Conservation (phyloP, 1,140 invertebrate genomes). For the Diorhabda carinulata region DNA sequence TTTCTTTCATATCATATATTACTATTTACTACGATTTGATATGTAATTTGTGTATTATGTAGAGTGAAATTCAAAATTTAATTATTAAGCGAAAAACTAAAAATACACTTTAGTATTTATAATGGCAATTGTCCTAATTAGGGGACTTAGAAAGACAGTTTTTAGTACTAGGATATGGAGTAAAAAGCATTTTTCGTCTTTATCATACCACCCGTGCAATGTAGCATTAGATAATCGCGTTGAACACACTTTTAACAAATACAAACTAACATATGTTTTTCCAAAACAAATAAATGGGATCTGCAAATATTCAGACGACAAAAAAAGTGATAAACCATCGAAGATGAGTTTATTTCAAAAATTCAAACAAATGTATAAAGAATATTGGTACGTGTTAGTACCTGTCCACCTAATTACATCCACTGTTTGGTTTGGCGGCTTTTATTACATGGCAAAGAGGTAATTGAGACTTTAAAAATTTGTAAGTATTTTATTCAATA, state of each 20-base stretch:
- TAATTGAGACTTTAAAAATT: slow-evolving; percentile 42
- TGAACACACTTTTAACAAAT: neutral
- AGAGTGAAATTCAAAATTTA: too few species aligned
- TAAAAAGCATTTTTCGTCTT: slow-evolving; percentile 5
- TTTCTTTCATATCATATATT: too few species aligned
- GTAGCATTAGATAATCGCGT: too few species aligned
- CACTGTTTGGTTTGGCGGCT: slow-evolving; percentile 75
- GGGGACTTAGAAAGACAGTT: neutral
- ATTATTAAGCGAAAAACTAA: too few species aligned
- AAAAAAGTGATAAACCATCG: slow-evolving; percentile 11
- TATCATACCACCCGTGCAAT: neutral
- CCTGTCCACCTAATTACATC: slow-evolving; percentile 88
- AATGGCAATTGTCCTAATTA: slow-evolving; percentile 6
- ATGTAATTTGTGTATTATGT: too few species aligned
- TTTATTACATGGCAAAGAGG: slow-evolving; percentile 85
- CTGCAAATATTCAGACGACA: neutral
- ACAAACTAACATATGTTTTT: neutral
- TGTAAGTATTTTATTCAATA: neutral
- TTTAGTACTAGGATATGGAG: slow-evolving; percentile 4
- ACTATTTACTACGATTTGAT: too few species aligned
- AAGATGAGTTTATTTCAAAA: slow-evolving; percentile 69
- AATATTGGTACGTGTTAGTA: slow-evolving; percentile 92
- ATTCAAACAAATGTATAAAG: slow-evolving; percentile 87
- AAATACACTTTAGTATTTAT: too few species aligned
- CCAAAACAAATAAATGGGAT: neutral